These are phyloP conservation scores for Hydractinia symbiolongicarpus DNA, from an alignment of 30 jellyfish, hydroid and myxozoan species.

Conservation along the genomic window DNA sequence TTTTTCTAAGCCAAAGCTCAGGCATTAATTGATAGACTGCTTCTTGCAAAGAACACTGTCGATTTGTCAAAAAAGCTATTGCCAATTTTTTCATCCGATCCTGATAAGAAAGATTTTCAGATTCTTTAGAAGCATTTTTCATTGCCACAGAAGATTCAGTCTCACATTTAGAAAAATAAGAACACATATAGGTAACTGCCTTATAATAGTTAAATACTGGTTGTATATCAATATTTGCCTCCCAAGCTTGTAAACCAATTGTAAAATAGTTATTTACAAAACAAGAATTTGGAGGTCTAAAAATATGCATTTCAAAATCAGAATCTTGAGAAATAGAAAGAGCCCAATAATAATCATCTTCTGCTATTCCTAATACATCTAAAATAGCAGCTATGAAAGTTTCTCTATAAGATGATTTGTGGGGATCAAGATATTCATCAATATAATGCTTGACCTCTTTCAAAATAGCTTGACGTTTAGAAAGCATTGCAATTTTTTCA, in stretches of 20 bases:
- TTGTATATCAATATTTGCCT: slow-evolving; percentile 17
- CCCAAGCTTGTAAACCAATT: slow-evolving; percentile 21
- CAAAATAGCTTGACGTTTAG: slow-evolving; percentile 6
- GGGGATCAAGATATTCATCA: neutral
- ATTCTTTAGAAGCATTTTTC: slow-evolving; percentile 3
- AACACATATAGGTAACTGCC: slow-evolving; percentile 9
- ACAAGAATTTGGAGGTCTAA: slow-evolving; percentile 8
- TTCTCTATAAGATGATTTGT: neutral
- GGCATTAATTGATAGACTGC: slow-evolving; percentile 2
- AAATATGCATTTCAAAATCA: slow-evolving; percentile 6
- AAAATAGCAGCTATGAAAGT: neutral
- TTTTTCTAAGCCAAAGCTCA: neutral
- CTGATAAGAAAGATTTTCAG: neutral
- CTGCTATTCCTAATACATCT: neutral
- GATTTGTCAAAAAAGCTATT: neutral
- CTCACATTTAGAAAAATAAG: slow-evolving; percentile 17
- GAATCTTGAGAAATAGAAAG: neutral
- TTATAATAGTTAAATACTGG: slow-evolving; percentile 15
- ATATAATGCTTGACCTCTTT: slow-evolving; percentile 6
- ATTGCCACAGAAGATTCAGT: slow-evolving; percentile 23
- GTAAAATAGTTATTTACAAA: slow-evolving; percentile 21
- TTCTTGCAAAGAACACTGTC: slow-evolving; percentile 1
- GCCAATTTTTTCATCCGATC: slow-evolving; percentile 10
- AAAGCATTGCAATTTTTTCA: neutral
- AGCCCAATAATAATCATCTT: slow-evolving; percentile 5